Base-by-base conservation (phyloP, 2,113 vertebrate genomes). In the Callipepla californica region DNA sequence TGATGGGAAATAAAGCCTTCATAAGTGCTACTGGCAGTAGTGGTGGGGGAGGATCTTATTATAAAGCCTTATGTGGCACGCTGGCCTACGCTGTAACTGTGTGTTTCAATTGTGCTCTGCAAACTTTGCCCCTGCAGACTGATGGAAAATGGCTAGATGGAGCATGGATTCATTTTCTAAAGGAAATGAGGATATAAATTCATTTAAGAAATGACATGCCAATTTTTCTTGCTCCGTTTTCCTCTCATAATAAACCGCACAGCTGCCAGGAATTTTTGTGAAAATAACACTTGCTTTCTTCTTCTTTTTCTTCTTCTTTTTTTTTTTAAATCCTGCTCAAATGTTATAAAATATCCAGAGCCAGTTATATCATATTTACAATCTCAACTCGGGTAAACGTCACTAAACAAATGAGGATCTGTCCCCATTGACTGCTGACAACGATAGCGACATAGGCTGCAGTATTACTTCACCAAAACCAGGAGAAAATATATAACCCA, bases 111-210 rank as follows among this genome's bases (percentile, higher is more conserved):
- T 90, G 92, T 95, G 89, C 92, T 93, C 93, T 67, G 86, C 90
- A 95, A 92, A 95, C 93, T 94, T 95, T 89, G 88, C 90, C 94
- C 92, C 93, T 90, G 93, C 89, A 95, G 86, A 94, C 5, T 76
- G 89, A 81, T 90, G 86, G 95, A 94, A 96, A 95, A 93, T 36
- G 67, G 88, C 70, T 92, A 87, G 90, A 90, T 95, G 92, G 93
- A 96, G 86, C 92, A 89, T 58, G 58, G 95, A 89, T 95, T 93
- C 88, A 93, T 95, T 97, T 95, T 95, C 93, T 92, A 80, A 95
- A 94, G 95, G 94, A 97, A 97, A 97, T 97, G 94, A 95, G 92
- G 86, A 93, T 94, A 95, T 94, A 97, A 96, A 97, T 96, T 97
- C 88, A 95, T 97, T 96, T 97, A 92, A 94, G 89, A 94, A 96